Evolutionary conservation across 2,888 invertebrate species (phyloP).

Genomic region (Rhopalosiphum nymphaeae): DNA sequence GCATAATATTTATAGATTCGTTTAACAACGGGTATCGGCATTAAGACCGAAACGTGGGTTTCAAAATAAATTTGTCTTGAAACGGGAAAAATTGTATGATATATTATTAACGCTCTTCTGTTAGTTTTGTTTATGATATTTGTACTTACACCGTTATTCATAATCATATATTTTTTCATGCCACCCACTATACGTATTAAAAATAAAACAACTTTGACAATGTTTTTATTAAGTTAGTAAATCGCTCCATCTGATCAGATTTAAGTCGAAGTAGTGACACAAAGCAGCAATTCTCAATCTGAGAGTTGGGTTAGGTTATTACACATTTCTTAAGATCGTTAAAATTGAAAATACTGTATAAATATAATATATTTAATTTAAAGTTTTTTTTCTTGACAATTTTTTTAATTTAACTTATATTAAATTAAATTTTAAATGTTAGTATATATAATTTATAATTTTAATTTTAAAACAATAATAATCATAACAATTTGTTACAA

Average conservation of each 20-base stretch:
- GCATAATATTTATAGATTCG: background rate
- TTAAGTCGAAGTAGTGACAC: background rate
- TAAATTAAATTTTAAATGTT: too few relatives aligned
- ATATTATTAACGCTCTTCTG: background rate
- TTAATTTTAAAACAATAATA: too few relatives aligned
- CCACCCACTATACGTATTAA: background rate
- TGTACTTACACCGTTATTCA: background rate
- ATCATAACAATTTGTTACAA: too few relatives aligned
- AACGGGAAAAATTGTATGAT: background rate
- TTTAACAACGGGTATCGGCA: background rate
- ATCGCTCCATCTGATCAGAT: background rate
- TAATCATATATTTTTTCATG: background rate
- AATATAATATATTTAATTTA: too few relatives aligned
- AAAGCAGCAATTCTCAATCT: too few relatives aligned
- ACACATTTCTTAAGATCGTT: too few relatives aligned
- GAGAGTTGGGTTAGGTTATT: too few relatives aligned
- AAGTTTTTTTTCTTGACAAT: too few relatives aligned
- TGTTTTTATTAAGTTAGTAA: background rate
- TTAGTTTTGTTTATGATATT: background rate
- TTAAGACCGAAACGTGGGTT: background rate
- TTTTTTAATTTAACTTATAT: too few relatives aligned
- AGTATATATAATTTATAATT: too few relatives aligned
- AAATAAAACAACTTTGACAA: background rate
- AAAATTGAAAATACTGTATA: too few relatives aligned
- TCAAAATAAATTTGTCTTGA: background rate